Conservation (phyloP, 2,797 vertebrate genomes). For the Catostomus latipinnis region DNA sequence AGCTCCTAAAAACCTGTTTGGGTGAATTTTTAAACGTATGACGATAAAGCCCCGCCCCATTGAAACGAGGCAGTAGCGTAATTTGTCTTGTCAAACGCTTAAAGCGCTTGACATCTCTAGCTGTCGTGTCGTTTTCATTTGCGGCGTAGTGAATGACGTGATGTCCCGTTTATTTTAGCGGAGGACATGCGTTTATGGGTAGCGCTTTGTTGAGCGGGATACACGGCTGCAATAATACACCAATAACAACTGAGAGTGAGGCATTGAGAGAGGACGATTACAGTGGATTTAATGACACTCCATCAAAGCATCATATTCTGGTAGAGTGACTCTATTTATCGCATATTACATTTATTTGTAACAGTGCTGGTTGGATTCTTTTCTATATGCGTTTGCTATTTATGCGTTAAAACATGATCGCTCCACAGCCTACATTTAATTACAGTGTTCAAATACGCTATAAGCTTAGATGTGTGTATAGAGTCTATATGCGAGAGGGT, state of each 20-base stretch:
- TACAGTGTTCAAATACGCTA: constrained; percentile 1
- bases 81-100: constrained; percentile 79
- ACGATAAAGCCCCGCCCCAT: constrained; percentile 73
- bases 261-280: constrained; percentile 68
- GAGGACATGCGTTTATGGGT: constrained; percentile 78
- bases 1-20: constrained; percentile 27
- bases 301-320: constrained; percentile 56
- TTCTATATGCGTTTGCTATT: background rate
- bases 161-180: constrained; percentile 50
- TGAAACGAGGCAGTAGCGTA: constrained; percentile 79
- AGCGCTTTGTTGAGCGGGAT: constrained; percentile 81
- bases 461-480: background rate
- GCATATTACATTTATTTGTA: constrained; percentile 1
- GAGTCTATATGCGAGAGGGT: too few relatives aligned
- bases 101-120: constrained; percentile 71
- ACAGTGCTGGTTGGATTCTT: background rate
- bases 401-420: constrained; percentile 4
- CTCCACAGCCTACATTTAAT: constrained; percentile 18
- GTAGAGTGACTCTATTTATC: constrained; percentile 45
- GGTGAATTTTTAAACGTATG: constrained; percentile 26
- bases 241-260: constrained; percentile 50
- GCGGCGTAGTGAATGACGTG: constrained; percentile 60
- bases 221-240: constrained; percentile 66
- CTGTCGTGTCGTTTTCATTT: constrained; percentile 52
- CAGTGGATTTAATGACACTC: constrained; percentile 72